phyloP scores from a whole-genome alignment of 2,888 invertebrate genomes.

The Epinotia ramella region DNA sequence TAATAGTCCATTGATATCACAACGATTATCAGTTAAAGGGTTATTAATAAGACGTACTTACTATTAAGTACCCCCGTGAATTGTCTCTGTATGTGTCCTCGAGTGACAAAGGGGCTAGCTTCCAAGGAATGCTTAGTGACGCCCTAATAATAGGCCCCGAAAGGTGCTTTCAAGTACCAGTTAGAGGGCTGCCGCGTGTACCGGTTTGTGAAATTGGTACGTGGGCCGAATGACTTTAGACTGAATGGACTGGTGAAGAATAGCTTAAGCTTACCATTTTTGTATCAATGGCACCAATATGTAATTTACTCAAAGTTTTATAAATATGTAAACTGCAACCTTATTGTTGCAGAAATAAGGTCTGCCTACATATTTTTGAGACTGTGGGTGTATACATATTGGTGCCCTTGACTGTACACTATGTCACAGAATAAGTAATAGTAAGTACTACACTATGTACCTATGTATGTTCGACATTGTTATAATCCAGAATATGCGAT shows the following conservation, averaged over 20 bases:
- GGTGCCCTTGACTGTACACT: no score
- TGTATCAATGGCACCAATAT: no score
- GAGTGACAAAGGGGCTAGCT: conserved; percentile 9
- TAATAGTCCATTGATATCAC: not conserved
- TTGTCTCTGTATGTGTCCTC: conserved; percentile 21
- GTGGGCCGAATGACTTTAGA: not conserved
- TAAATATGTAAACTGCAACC: no score
- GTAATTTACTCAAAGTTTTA: no score
- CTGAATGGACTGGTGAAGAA: not conserved
- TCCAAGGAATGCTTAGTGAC: conserved; percentile 18
- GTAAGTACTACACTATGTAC: no score
- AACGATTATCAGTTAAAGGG: not conserved
- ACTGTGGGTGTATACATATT: no score
- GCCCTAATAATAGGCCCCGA: conserved; percentile 29
- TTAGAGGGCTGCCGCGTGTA: conserved; percentile 1
- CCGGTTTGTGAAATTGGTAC: conserved; percentile 23
- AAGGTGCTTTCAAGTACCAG: conserved; percentile 3
- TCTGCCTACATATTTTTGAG: no score
- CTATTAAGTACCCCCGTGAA: not conserved
- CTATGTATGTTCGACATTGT: no score
- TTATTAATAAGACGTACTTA: conserved; percentile 6
- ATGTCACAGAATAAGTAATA: no score
- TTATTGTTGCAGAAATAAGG: no score
- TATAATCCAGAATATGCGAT: no score
- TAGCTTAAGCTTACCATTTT: no score